Conservation (phyloP, 2,797 vertebrate species). For the Brotula barbata region DNA sequence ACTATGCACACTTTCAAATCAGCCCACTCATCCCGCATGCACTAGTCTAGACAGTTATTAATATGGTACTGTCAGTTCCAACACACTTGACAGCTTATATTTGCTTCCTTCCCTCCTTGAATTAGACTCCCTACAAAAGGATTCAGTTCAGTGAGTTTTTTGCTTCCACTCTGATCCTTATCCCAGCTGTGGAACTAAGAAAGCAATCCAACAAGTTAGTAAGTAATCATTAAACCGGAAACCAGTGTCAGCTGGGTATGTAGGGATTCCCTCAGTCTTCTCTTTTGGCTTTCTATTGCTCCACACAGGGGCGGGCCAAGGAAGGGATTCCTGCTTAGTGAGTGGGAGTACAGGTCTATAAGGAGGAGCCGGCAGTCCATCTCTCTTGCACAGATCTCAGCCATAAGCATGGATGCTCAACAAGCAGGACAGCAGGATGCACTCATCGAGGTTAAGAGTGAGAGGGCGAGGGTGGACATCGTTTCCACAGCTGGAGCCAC, state of each 20-base stretch:
- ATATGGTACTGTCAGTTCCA: too few relatives aligned
- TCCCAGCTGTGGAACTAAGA: too few relatives aligned
- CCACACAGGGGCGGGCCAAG: not conserved
- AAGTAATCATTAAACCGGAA: slow-evolving; percentile 18
- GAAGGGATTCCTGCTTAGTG: slow-evolving; percentile 44
- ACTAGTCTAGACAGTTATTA: too few relatives aligned
- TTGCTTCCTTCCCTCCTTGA: too few relatives aligned
- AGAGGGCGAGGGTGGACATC: not conserved
- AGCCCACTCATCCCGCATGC: too few relatives aligned
- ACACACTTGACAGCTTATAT: too few relatives aligned
- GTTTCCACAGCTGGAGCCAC: not conserved
- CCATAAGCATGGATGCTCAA: slow-evolving; percentile 45
- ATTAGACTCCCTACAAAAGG: too few relatives aligned
- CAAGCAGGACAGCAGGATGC: slow-evolving; percentile 33
- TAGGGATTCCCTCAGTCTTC: slow-evolving; percentile 55
- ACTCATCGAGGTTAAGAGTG: slow-evolving; percentile 17
- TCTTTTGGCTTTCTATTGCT: slow-evolving; percentile 18
- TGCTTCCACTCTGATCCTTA: too few relatives aligned
- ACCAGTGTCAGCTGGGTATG: not conserved
- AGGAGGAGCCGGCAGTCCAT: slow-evolving; percentile 4
- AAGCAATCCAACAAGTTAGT: too few relatives aligned
- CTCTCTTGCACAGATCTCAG: slow-evolving; percentile 8
- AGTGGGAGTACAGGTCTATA: slow-evolving; percentile 58
- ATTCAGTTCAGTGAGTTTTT: too few relatives aligned
- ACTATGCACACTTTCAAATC: too few relatives aligned